Conservation (phyloP, 1,140 invertebrate genomes). For the Zaprionus lachaisei region DNA sequence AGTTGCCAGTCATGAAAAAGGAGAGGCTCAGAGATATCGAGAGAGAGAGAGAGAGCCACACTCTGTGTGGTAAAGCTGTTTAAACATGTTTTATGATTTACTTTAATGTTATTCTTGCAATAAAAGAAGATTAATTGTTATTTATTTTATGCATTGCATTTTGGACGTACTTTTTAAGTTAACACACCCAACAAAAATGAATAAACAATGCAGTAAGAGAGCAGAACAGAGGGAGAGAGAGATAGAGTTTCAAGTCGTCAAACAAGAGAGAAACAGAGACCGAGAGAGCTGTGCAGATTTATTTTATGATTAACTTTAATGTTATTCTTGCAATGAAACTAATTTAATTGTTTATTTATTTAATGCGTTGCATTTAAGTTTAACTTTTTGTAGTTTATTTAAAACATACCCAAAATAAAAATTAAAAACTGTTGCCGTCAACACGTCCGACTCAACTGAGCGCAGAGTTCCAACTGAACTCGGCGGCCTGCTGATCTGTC, state of each 20-base stretch:
- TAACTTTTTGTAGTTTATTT: not conserved
- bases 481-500: constrained; percentile 31
- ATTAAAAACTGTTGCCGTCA: constrained; percentile 9
- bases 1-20: not conserved
- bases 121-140: not conserved
- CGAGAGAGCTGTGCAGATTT: not conserved
- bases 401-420: constrained; percentile 16
- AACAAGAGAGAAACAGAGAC: not conserved
- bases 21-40: not conserved
- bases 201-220: not conserved
- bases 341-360: not conserved
- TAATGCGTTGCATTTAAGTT: not conserved
- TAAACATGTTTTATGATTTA: not conserved
- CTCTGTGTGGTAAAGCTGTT: not conserved
- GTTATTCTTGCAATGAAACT: not conserved
- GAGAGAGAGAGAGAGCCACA: not conserved
- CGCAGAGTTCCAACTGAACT: constrained; percentile 71
- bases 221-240: not conserved
- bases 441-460: constrained; percentile 71
- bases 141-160: not conserved
- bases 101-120: not conserved
- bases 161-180: not conserved
- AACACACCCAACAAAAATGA: constrained; percentile 7
- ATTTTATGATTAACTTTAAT: not conserved
- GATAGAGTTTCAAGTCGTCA: not conserved